phyloP scores from a whole-genome alignment of 2,797 vertebrate species.

The Spinus pinus region DNA sequence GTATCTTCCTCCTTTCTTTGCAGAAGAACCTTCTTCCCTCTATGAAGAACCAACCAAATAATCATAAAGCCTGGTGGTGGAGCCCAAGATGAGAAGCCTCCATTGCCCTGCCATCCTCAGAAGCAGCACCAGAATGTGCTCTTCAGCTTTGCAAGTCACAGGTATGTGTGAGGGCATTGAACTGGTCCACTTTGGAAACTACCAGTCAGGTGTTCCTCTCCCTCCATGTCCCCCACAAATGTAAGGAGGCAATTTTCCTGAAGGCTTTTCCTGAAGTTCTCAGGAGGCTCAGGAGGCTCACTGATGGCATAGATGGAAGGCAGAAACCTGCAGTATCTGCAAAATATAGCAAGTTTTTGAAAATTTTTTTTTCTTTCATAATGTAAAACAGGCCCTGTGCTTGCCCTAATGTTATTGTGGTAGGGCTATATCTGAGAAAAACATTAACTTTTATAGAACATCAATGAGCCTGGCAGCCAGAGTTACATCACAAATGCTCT shows the following conservation, averaged over 20 bases:
- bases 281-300: background rate
- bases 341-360: background rate
- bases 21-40: background rate
- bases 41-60: background rate
- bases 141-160: background rate
- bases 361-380: background rate
- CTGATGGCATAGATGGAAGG: background rate
- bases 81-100: background rate
- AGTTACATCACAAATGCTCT: background rate
- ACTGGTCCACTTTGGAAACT: background rate
- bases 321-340: background rate
- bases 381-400: background rate
- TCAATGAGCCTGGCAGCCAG: background rate
- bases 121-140: background rate
- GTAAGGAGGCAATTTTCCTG: background rate
- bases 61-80: background rate
- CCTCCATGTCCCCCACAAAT: background rate
- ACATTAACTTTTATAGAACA: background rate
- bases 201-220: background rate
- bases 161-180: fast-evolving
- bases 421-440: background rate
- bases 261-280: background rate
- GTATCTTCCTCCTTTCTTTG: background rate
- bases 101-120: background rate
- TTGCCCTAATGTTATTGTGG: background rate